Evolutionary conservation across 1,140 invertebrate genomes (phyloP), one percentile per base, ranked within the genome.

Genomic region (Diuraphis noxia): DNA sequence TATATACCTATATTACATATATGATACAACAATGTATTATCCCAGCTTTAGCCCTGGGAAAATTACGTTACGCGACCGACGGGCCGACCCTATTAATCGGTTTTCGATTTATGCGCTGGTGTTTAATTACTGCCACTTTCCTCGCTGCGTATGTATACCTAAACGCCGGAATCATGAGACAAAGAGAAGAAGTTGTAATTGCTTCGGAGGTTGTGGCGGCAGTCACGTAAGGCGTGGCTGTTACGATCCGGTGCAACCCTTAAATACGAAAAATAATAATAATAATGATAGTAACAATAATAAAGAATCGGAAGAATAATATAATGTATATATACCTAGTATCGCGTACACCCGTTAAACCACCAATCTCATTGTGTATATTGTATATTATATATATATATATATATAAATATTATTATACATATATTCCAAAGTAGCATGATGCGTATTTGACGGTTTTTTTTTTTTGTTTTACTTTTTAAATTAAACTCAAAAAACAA

Each of bases 41-140:
- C 56, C 56, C 30, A 17, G 10, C 56, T 40, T 25, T n/a, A 17
- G 56, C 40, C 81, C 79, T 84, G 81, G 40, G 81, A 84, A 84
- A 84, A 84, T 84, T 84, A 43, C 81, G 36, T 84, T 84, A 84
- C 30, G 21, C 36, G 36, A 21, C 34, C 77, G 56, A 23, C 79
- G 21, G 36, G 36, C 79, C 34, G 23, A 81, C 79, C 84, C 34
- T 40, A 77, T 89, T 89, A 89, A 90, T 90, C 41, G 88, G 72
- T 90, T 81, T 90, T 90, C 88, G 88, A 90, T 90, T 79, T 88
- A 40, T 84, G 49, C 87, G 52, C 36, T 72, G 41, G 72, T 38
- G 72, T 90, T 90, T 90, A 90, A 90, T 90, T 90, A 90, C 72
- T 40, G 40, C 40, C 40, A 41, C 79, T 81, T 81, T 81, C 79